A percentile compares a stretch with the other conserved stretches of the same genome.
These are phyloP conservation scores for Sebastiscus tertius DNA, from an alignment of 2,797 vertebrate species.

Conservation along the genomic window DNA sequence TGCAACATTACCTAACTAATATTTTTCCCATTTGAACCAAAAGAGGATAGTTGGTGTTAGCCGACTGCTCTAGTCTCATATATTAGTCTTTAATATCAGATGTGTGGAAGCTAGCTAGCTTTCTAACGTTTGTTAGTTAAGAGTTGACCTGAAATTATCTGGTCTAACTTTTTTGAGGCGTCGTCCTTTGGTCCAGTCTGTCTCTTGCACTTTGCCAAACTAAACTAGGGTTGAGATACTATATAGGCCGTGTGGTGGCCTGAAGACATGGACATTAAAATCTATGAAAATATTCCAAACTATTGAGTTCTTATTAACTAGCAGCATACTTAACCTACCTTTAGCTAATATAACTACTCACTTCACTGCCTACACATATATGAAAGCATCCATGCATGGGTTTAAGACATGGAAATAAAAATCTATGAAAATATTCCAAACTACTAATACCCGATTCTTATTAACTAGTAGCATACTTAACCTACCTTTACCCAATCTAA, in stretches of 20 bases:
- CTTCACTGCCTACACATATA: neutral
- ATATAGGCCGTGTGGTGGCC: neutral
- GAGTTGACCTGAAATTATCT: conserved; percentile 9
- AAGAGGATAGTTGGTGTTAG: conserved; percentile 10
- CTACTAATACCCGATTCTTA: no score
- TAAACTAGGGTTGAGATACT: neutral
- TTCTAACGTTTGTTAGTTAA: conserved; percentile 31
- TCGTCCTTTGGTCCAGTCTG: conserved; percentile 10
- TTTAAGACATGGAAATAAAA: neutral
- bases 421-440: no score
- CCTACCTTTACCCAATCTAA: no score
- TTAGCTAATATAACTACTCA: neutral
- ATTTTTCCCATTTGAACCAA: conserved; percentile 9
- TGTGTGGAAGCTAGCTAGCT: conserved; percentile 41
- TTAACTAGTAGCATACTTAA: no score
- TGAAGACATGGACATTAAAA: neutral
- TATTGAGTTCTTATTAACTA: neutral
- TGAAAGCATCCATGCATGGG: no score
- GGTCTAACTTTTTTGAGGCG: conserved; percentile 30
- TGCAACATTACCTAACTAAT: neutral
- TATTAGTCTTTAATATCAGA: conserved; percentile 46
- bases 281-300: neutral
- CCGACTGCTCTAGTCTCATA: neutral
- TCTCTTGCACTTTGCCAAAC: neutral
- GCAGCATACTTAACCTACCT: neutral